Evolutionary conservation across 2,888 invertebrate species (phyloP), one percentile per base, ranked within the genome.

Genomic region (Epiblema foenella): DNA sequence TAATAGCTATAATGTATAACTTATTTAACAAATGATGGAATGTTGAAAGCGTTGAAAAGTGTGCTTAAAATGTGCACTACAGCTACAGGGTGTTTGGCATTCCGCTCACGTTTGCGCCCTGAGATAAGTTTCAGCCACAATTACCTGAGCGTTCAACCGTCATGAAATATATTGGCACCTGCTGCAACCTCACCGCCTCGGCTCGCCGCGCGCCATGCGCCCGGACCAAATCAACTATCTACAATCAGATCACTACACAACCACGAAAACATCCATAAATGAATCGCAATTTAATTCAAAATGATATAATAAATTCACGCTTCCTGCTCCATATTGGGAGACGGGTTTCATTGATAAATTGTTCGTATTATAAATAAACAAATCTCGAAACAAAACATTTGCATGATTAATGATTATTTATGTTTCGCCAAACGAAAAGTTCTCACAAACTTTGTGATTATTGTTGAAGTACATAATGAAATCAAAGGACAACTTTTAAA

Each of bases 111-210:
- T 88, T 80, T 84, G 83, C 86, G 87, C 83, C 86, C 87, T 85
- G 87, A 91, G 91, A 91, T 91, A 92, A 91, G 90, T 91, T 91
- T 89, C 90, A 89, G 84, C 90, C 90, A 90, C 91, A 92, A 92
- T 90, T 90, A 92, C 91, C 90, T 89, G 91, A 89, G 89, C 90
- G 91, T 87, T 90, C 90, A 89, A 86, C 85, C 91, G 89, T 88
- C 89, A 90, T 91, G 85, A 91, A 90, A 92, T 91, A 91, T 91
- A 91, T 92, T 91, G 91, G 90, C 91, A 89, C 89, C 89, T 90
- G 85, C 86, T 89, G 88, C 87, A 87, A 86, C 82, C 84, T 81
- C 79, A 78, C 81, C 81, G 80, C 76, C 79, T 80, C 73, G 77
- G 79, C 81, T 81, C 75, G 75, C 73, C 24, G 4, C 71, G 69